A percentile compares a stretch with the other conserved stretches of the same genome.
Conservation (phyloP, 2,888 invertebrate genomes). For the Agriotes lineatus region DNA sequence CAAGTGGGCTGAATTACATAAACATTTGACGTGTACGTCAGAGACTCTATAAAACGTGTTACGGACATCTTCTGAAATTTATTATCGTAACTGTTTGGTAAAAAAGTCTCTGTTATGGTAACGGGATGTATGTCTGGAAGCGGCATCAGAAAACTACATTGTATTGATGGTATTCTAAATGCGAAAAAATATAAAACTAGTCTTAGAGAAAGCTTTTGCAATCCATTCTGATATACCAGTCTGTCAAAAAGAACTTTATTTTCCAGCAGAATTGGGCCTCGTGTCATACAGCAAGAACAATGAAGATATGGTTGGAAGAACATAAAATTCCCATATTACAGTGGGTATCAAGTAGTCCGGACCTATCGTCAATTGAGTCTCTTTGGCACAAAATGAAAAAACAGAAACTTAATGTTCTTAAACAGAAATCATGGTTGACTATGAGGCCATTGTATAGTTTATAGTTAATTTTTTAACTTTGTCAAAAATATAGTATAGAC, state of each 20-base stretch:
- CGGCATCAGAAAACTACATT: no score
- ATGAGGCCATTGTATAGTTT: no score
- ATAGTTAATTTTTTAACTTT: no score
- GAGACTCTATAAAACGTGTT: background rate
- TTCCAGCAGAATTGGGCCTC: slow-evolving; percentile 23
- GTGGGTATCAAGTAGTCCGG: slow-evolving; percentile 20
- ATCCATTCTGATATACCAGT: slow-evolving; percentile 4
- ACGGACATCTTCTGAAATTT: background rate
- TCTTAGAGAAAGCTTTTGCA: background rate
- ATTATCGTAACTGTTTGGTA: slow-evolving; percentile 17
- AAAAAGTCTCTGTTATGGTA: slow-evolving; percentile 20
- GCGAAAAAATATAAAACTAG: slow-evolving; percentile 8
- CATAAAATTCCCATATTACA: slow-evolving; percentile 9
- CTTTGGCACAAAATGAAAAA: slow-evolving; percentile 30
- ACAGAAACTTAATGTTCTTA: no score
- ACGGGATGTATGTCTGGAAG: slow-evolving; percentile 27
- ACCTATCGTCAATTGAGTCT: slow-evolving; percentile 14
- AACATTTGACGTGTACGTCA: slow-evolving; percentile 20
- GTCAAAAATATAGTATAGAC: no score
- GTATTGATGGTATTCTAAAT: slow-evolving; percentile 4
- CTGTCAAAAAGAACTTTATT: background rate
- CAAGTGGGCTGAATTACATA: slow-evolving; percentile 16
- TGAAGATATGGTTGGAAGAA: slow-evolving; percentile 10
- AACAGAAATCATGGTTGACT: no score
- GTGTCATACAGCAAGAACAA: slow-evolving; percentile 27